phyloP scores from a whole-genome alignment of 2,113 vertebrate species.

The Leptobrachium ailaonicum region DNA sequence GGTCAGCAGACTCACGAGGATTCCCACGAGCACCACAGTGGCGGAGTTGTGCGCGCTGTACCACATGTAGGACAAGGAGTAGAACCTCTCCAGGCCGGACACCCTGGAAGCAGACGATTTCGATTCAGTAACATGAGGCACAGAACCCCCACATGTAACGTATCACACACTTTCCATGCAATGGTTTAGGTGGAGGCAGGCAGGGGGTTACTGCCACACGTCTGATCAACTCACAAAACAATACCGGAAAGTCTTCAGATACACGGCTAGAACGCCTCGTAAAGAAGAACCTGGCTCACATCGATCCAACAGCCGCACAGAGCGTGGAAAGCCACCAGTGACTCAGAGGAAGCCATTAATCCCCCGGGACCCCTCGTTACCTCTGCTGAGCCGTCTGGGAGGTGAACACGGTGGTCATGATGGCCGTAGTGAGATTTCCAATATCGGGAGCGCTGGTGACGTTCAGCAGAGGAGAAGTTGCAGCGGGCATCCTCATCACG shows the following conservation, averaged over 20 bases:
- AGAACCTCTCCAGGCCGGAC: constrained; percentile 77
- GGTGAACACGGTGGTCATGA: constrained; percentile 63
- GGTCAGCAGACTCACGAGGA: constrained; percentile 86
- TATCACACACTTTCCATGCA: too few species aligned
- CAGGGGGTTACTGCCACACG: too few species aligned
- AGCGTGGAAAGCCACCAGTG: too few species aligned
- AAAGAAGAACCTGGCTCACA: too few species aligned
- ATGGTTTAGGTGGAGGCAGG: too few species aligned
- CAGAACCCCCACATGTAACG: too few species aligned
- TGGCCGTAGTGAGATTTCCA: constrained; percentile 64
- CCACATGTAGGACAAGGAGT: constrained; percentile 93
- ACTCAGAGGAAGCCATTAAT: too few species aligned
- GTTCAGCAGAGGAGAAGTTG: constrained; percentile 15
- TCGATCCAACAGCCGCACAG: too few species aligned
- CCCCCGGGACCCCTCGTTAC: constrained; percentile 56
- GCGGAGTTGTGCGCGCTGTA: constrained; percentile 94
- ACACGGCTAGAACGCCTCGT: too few species aligned
- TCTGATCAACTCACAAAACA: too few species aligned
- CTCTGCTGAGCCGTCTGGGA: constrained; percentile 54
- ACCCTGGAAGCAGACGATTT: constrained; percentile 60
- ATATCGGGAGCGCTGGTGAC: constrained; percentile 51
- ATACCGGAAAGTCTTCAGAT: too few species aligned
- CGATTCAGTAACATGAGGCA: too few species aligned
- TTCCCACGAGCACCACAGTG: constrained; percentile 86
- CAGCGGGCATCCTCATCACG: constrained; percentile 49